Conservation (phyloP, 1,140 invertebrate genomes). For the Parasteatoda tepidariorum region DNA sequence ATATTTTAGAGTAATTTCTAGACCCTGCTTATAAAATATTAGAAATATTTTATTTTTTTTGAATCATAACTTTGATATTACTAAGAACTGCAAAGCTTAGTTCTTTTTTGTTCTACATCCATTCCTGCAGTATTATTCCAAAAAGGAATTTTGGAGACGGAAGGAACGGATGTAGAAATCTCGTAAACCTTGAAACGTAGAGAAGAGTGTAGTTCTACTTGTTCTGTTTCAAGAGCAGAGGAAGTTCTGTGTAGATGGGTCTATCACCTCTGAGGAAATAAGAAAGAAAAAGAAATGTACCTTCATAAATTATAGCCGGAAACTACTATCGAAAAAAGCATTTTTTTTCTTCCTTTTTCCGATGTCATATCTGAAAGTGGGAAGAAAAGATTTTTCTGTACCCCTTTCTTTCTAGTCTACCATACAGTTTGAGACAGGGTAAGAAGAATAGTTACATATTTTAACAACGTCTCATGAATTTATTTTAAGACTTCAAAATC, state of each 20-base stretch:
- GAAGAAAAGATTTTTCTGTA: neutral
- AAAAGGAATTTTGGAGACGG: neutral
- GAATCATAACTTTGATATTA: too few relatives aligned
- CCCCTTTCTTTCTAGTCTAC: neutral
- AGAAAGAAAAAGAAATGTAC: slow-evolving; percentile 41
- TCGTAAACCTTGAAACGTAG: slow-evolving; percentile 42
- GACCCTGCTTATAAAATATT: too few relatives aligned
- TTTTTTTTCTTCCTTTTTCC: neutral
- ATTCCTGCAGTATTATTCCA: neutral
- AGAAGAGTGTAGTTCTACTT: neutral
- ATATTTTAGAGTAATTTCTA: too few relatives aligned
- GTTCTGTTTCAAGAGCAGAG: neutral
- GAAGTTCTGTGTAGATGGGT: slow-evolving; percentile 36
- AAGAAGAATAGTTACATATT: too few relatives aligned
- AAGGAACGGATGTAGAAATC: slow-evolving; percentile 32
- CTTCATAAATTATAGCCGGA: slow-evolving; percentile 57
- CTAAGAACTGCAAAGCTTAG: too few relatives aligned
- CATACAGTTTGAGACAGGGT: too few relatives aligned
- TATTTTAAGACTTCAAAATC: neutral
- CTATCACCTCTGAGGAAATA: slow-evolving; percentile 40
- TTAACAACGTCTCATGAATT: too few relatives aligned
- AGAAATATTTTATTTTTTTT: too few relatives aligned
- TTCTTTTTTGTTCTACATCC: neutral
- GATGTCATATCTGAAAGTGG: slow-evolving; percentile 41
- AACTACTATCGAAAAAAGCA: slow-evolving; percentile 34